Base-by-base conservation (phyloP, 2,888 invertebrate genomes). In the Nesidiocoris tenuis region DNA sequence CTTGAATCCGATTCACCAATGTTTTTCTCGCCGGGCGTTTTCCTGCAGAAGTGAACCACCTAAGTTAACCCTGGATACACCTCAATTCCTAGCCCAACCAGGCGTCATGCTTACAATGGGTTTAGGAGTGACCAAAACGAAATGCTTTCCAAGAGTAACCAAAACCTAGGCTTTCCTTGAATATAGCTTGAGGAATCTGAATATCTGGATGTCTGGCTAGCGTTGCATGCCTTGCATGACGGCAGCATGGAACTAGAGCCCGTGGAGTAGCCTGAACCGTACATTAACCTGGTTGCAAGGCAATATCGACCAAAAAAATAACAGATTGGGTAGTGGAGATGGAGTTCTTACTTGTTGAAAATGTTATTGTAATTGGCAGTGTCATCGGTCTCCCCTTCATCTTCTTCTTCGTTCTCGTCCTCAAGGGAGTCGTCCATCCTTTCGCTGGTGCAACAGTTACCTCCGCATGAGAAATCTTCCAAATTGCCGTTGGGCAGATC, bases 351-450 rank as follows among this genome's bases (percentile, higher is more conserved):
- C 72, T 72, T 72, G 21, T 72, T 63, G 21, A 25, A 61, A 9
- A 72, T 57, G 18, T 70, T 72, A 24, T 63, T 19, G 64, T 74
- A 74, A 55, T 74, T 74, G 24, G 74, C 55, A 56, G 56, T 65
- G 18, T 74, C 57, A 16, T 74, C 65, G 18, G 56, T n/a, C 68
- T 56, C 68, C 23, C 22, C 68, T n/a, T 56, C 12, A 2, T 57
- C 68, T 19, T 71, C 71, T 12, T 61, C 71, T 18, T 61, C 24
- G 17, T 71, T 61, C 18, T 59, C 61, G 21, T 21, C 22, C 16
- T 63, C 19, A 21, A 63, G 5, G 5, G 12, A 39, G 21, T 21
- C 19, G 63, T 63, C 63, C 63, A 63, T 63, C 21, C 21, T 2
- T 19, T 17, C 63, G 21, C 7, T 21, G 16, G 17, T 39, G 39